phyloP scores from a whole-genome alignment of 2,113 vertebrate species.

The Pan paniscus region DNA sequence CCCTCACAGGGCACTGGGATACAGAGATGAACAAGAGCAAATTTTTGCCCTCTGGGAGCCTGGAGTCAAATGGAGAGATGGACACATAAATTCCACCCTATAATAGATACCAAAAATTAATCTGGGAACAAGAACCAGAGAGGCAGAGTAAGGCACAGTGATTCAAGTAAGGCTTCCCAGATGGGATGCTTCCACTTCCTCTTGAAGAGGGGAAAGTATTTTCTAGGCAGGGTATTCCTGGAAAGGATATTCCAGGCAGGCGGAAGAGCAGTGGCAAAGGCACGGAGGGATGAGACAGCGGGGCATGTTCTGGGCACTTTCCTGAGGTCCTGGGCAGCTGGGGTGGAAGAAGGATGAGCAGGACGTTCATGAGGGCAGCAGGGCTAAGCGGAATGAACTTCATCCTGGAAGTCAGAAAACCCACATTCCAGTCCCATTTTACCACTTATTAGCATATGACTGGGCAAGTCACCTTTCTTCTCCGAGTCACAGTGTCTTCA shows the following conservation, averaged over 20 bases:
- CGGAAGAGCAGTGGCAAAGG: background rate
- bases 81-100: conserved; percentile 1
- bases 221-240: background rate
- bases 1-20: background rate
- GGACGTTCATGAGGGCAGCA: background rate
- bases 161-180: background rate
- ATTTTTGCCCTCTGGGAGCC: conserved; percentile 42
- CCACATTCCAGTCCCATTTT: background rate
- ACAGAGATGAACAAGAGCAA: conserved; percentile 4
- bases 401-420: background rate
- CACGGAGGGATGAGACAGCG: background rate
- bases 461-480: background rate
- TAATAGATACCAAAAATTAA: conserved; percentile 12
- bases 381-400: background rate
- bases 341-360: background rate
- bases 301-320: fast-evolving
- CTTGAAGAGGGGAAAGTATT: background rate
- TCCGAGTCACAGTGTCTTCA: background rate
- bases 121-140: background rate
- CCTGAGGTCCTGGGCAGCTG: background rate
- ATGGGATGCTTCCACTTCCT: background rate
- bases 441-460: background rate
- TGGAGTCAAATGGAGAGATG: conserved; percentile 39
- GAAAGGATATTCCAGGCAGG: background rate
- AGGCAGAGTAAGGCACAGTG: background rate